Evolutionary conservation across 1,140 invertebrate genomes (phyloP).

Genomic region (Drosophila guanche): DNA sequence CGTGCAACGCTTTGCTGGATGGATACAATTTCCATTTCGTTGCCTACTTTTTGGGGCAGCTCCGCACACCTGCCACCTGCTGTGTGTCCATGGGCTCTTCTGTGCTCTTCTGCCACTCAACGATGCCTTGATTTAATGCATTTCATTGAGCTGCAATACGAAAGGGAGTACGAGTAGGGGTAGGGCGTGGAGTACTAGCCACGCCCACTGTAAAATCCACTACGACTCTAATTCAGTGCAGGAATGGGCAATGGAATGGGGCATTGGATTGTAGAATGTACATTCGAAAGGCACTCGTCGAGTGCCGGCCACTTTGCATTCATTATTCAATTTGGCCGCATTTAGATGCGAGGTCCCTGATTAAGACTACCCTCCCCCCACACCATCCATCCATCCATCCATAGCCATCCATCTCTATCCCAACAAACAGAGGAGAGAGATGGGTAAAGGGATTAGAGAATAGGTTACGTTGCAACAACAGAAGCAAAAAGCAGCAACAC

Average conservation of each 20-base stretch:
- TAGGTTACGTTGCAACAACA: conserved; percentile 32
- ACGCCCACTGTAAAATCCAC: conserved; percentile 31
- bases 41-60: conserved; percentile 61
- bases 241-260: no score
- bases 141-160: conserved; percentile 74
- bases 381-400: conserved; percentile 5
- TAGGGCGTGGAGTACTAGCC: background rate
- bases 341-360: conserved; percentile 68
- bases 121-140: conserved; percentile 81
- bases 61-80: conserved; percentile 26
- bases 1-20: conserved; percentile 1
- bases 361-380: conserved; percentile 37
- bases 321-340: conserved; percentile 78
- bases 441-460: conserved; percentile 37
- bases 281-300: no score
- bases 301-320: conserved; percentile 65
- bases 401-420: no score
- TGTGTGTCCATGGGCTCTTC: conserved; percentile 19
- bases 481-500: background rate
- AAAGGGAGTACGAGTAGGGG: no score
- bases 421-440: background rate
- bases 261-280: no score
- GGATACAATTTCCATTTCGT: conserved; percentile 65
- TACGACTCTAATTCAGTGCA: background rate
- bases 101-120: conserved; percentile 45